Evolutionary conservation across 2,888 invertebrate genomes (phyloP), one percentile per base, ranked within the genome.

Genomic region (Patella caerulea): DNA sequence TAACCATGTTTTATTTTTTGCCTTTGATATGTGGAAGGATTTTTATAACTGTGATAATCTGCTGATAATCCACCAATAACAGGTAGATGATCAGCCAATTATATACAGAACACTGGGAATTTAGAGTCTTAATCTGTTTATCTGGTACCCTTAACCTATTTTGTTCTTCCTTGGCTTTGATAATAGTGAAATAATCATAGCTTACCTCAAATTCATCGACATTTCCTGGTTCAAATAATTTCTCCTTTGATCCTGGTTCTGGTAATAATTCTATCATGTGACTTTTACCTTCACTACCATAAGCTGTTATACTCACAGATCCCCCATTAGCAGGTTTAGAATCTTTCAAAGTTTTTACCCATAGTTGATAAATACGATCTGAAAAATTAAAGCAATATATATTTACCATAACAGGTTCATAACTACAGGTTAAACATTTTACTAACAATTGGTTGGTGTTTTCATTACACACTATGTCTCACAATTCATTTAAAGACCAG

Each of bases 141-240:
- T 45, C 9, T 7, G 45, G 7, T 45, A 45, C 9, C 9, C 45
- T 45, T 45, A 45, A 45, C 45, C 45, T 45, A 45, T 45, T 45
- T 45, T 45, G 45, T 45, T 7, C 9, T 45, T 45, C 45, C 45
- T 5, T 45, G 45, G 45, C 7, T 45, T 45, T 9, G 45, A 45
- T 45, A 45, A 45, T 9, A 45, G 45, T 0, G 45, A 45, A 45
- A 78, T 56, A 53, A 17, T n/a, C 45, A n/a, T 17, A 29, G 79
- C 80, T 82, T 78, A 90, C 90, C 83, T 88, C 84, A 83, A 90
- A 90, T 72, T 87, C 84, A 75, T 90, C 89, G 71, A 85, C 83
- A 76, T 88, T 87, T 55, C 88, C 88, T 29, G 89, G 86, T 76
- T 88, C 86, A 85, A 87, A 89, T 19, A 81, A 77, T 24, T 78